Base-by-base conservation (phyloP, 2,797 vertebrate species). In the Gymnothorax javanicus region DNA sequence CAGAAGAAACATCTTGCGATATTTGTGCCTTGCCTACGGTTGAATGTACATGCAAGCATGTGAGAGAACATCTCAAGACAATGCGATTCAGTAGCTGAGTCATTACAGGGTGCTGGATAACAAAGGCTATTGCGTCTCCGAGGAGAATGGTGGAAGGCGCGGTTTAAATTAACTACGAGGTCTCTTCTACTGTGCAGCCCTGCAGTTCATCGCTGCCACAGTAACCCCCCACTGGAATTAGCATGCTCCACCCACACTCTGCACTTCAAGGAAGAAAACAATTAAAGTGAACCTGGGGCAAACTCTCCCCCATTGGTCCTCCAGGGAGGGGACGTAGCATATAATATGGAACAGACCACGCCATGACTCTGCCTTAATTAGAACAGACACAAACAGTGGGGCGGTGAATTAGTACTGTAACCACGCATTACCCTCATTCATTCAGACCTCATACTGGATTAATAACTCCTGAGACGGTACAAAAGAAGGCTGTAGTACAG, bases 361-460 rank as follows among this genome's bases (percentile, higher is more conserved):
- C 95, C 96, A 96, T 96, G 95, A 94, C 94, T 96, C 96, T 96
- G 95, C 96, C 97, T 98, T 99, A 99, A 99, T 99, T 97, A 96
- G 96, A 97, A 97, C 96, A 95, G 97, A 98, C 97, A 92, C 96
- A 96, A 96, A 96, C 96, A 95, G 97, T 90, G 69, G 96, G 96
- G 96, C 94, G 94, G 95, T 96, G 97, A 98, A 98, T 97, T 97
- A 97, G 96, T 95, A 97, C 96, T 95, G 96, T 96, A 97, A 96
- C 96, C 94, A 94, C 92, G 92, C 94, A 94, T 96, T 93, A 94
- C 95, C 95, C 90, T 93, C 94, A 96, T 96, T 97, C 96, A 97
- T 96, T 96, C 93, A 92, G 97, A 95, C 96, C 95, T 95, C 95
- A 94, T 96, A 95, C 95, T 94, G 95, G 96, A 97, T 96, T 97